phyloP scores from a whole-genome alignment of 2,888 invertebrate genomes.

The Orthosia incerta region DNA sequence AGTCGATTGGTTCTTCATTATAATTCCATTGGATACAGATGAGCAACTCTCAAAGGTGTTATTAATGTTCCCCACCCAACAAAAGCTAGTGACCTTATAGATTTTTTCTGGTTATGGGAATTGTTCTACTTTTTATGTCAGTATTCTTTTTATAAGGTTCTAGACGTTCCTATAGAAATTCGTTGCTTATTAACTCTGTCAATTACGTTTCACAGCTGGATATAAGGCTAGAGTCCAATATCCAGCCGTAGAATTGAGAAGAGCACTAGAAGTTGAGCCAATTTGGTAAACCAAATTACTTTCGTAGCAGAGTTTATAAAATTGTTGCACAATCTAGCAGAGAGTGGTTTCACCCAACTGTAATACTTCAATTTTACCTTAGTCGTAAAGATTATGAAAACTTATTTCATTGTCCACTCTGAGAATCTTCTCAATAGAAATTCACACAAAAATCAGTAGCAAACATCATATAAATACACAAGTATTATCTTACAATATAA shows the following conservation, averaged over 20 bases:
- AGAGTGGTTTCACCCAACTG: background rate
- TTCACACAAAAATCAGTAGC: background rate
- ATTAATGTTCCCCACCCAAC: conserved; percentile 23
- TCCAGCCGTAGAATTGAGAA: no score
- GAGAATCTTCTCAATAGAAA: background rate
- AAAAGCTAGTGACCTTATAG: conserved; percentile 3
- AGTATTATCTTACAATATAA: conserved; percentile 20
- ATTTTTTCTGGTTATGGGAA: background rate
- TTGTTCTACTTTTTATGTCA: conserved; percentile 11
- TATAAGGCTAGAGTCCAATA: no score
- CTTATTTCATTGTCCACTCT: background rate
- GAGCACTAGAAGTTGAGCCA: no score
- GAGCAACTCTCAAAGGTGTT: conserved; percentile 21
- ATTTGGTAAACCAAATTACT: no score
- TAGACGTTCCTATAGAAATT: no score
- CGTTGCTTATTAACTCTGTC: no score
- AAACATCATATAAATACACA: background rate
- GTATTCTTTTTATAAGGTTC: background rate
- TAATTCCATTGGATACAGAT: conserved; percentile 36
- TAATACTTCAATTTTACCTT: background rate
- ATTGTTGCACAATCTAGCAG: background rate
- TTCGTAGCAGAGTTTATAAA: background rate
- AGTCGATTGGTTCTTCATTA: conserved; percentile 43
- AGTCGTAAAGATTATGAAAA: background rate
- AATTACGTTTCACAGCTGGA: no score